Evolutionary conservation across 2,113 vertebrate genomes (phyloP).

Genomic region (Menidia beryllina): DNA sequence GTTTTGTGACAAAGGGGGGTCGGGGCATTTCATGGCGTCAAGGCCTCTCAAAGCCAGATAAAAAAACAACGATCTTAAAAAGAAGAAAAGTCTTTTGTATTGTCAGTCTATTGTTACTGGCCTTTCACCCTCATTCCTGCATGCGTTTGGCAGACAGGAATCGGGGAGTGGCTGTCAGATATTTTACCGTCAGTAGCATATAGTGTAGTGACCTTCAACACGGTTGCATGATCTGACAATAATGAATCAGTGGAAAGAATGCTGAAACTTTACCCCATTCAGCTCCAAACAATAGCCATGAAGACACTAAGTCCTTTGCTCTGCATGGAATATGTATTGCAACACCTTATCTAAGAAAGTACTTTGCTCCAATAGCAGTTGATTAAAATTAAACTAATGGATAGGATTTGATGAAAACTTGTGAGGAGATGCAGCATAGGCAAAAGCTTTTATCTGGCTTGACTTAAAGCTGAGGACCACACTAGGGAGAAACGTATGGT

Average conservation of each 20-base stretch:
- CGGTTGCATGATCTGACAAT: constrained; percentile 18
- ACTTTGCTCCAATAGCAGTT: not conserved
- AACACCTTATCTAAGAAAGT: not conserved
- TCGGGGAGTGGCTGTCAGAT: constrained; percentile 55
- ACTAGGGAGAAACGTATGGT: too few species aligned
- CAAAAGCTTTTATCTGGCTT: too few species aligned
- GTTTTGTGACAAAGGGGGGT: not conserved
- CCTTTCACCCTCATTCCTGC: not conserved
- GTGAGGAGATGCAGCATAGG: too few species aligned
- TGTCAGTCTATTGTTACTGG: not conserved
- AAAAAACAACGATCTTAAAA: not conserved
- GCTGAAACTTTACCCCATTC: constrained; percentile 47
- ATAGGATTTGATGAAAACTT: too few species aligned
- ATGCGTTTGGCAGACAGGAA: constrained; percentile 18
- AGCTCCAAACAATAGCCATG: constrained; percentile 9
- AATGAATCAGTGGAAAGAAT: constrained; percentile 52
- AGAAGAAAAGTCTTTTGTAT: not conserved
- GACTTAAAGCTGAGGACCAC: too few species aligned
- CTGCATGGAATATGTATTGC: not conserved
- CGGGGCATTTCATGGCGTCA: not conserved
- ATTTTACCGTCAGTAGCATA: not conserved
- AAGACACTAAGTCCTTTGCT: not conserved
- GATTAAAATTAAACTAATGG: too few species aligned
- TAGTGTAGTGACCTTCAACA: constrained; percentile 31
- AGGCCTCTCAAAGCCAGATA: not conserved